Conservation (phyloP, 2,797 vertebrate species). For the Avahi laniger region DNA sequence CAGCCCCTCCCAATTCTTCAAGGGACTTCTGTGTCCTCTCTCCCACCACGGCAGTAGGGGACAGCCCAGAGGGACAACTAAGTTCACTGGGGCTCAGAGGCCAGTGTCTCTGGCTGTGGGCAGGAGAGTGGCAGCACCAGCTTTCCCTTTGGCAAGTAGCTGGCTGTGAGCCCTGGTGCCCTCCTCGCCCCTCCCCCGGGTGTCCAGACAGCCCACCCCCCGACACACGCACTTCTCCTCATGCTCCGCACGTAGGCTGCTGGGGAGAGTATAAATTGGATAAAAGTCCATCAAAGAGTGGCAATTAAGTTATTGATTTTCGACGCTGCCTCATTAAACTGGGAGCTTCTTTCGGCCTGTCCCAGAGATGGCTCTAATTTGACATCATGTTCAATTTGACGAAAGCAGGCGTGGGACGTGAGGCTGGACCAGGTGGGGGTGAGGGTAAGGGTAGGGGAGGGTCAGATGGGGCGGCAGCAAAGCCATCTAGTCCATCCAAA, state of each 20-base stretch:
- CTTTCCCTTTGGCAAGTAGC: neutral
- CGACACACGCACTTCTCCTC: slow-evolving; percentile 42
- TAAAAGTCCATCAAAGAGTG: slow-evolving; percentile 85
- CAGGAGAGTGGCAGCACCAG: neutral
- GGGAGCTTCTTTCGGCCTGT: slow-evolving; percentile 80
- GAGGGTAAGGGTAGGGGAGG: slow-evolving; percentile 14
- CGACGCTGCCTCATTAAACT: slow-evolving; percentile 85
- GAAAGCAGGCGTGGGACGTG: slow-evolving; percentile 73
- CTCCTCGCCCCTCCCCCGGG: neutral
- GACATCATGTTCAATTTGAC: slow-evolving; percentile 87
- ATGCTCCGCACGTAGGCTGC: slow-evolving; percentile 83
- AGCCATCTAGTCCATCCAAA: neutral
- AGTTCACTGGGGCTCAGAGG: neutral
- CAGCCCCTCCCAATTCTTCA: neutral
- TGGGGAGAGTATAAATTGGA: slow-evolving; percentile 84
- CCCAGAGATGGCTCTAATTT: slow-evolving; percentile 84
- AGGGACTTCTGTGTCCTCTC: neutral
- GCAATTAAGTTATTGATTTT: slow-evolving; percentile 89
- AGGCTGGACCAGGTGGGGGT: slow-evolving; percentile 75
- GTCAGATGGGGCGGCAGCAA: neutral
- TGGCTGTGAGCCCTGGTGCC: neutral
- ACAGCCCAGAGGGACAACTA: neutral
- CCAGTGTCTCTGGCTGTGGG: neutral
- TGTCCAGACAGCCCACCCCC: slow-evolving; percentile 46
- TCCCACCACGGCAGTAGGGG: fast-evolving